Conservation (phyloP, 2,888 invertebrate genomes). For the Sinhomidia bicolor region DNA sequence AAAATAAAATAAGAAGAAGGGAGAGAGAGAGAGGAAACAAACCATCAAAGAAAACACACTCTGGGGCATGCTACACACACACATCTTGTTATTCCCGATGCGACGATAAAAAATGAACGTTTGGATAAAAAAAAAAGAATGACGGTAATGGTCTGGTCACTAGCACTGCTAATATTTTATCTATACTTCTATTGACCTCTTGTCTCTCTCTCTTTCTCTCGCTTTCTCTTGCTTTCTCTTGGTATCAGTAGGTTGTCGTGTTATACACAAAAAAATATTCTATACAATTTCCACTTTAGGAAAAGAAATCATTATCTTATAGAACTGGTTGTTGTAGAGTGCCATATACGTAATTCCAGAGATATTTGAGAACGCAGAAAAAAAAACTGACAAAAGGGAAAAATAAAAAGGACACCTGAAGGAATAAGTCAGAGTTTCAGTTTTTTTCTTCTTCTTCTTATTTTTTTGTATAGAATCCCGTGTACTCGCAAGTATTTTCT, state of each 20-base stretch:
- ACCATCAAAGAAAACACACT: constrained; percentile 73
- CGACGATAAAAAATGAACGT: constrained; percentile 61
- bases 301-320: no score
- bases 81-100: constrained; percentile 53
- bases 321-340: not conserved
- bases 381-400: not conserved
- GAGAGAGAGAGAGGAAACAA: constrained; percentile 53
- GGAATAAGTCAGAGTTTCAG: constrained; percentile 28
- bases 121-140: constrained; percentile 36
- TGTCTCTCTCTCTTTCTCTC: not conserved
- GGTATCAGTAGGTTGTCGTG: not conserved
- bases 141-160: not conserved
- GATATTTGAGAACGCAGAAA: not conserved
- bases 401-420: constrained; percentile 43
- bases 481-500: not conserved
- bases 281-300: not conserved
- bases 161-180: not conserved
- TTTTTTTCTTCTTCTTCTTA: not conserved
- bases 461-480: no score
- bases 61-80: constrained; percentile 56
- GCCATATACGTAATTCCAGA: not conserved
- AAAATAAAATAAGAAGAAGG: constrained; percentile 73
- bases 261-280: not conserved
- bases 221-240: not conserved
- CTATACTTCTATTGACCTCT: constrained; percentile 46